phyloP scores from a whole-genome alignment of 2,797 vertebrate species.

The Chrosomus eos region DNA sequence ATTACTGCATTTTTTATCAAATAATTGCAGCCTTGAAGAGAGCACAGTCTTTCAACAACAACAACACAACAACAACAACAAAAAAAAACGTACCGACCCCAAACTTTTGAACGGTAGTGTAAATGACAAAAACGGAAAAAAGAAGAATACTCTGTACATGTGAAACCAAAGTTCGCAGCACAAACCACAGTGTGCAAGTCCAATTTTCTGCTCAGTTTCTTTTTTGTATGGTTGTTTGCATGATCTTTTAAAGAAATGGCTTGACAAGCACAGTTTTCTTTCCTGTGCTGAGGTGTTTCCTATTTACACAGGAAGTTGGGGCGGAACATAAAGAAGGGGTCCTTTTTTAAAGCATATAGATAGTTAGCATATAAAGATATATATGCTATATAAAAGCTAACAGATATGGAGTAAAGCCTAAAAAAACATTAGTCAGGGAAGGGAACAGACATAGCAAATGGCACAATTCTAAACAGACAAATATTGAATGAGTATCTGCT shows the following conservation, averaged over 20 bases:
- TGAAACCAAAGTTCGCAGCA: constrained; percentile 1
- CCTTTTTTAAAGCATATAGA: background rate
- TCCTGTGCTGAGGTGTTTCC: constrained; percentile 22
- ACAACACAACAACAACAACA: background rate
- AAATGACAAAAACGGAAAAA: background rate
- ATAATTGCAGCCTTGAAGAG: background rate
- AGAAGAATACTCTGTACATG: background rate
- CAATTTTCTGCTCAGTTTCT: constrained; percentile 9
- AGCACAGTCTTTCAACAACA: background rate
- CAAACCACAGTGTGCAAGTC: constrained; percentile 27
- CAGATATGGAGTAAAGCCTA: background rate
- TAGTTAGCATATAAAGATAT: background rate
- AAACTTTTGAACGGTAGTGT: background rate
- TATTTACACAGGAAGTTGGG: constrained; percentile 36
- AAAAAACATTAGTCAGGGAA: background rate
- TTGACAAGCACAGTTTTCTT: constrained; percentile 19
- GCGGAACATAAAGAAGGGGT: constrained; percentile 2
- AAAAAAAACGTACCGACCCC: background rate
- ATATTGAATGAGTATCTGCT: no score
- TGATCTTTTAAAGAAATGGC: constrained; percentile 23
- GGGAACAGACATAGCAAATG: background rate
- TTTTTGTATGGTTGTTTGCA: constrained; percentile 16
- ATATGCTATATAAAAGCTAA: no score
- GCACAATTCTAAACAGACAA: background rate
- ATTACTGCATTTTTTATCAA: background rate